phyloP scores from a whole-genome alignment of 1,140 invertebrate genomes.

The Hyphantria cunea region DNA sequence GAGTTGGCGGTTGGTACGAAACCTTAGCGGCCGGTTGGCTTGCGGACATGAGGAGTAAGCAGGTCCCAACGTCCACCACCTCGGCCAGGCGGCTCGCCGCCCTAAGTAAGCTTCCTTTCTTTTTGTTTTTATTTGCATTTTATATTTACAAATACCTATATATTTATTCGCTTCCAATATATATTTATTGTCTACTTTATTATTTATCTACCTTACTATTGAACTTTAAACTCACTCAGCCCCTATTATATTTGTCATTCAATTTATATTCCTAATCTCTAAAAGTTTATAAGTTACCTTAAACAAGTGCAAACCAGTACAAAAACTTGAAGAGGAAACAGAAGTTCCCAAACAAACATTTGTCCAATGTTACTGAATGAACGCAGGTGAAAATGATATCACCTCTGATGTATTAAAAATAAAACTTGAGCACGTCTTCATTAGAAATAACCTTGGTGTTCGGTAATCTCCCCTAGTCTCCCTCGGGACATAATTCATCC shows the following conservation, averaged over 20 bases:
- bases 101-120: slow-evolving; percentile 80
- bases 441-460: slow-evolving; percentile 65
- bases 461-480: slow-evolving; percentile 60
- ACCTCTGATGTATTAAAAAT: slow-evolving; percentile 64
- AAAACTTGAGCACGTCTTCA: slow-evolving; percentile 71
- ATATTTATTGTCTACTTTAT: slow-evolving; percentile 30
- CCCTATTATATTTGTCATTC: too few relatives aligned
- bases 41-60: slow-evolving; percentile 80
- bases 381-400: slow-evolving; percentile 65
- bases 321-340: too few relatives aligned
- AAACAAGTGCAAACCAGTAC: too few relatives aligned
- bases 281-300: too few relatives aligned
- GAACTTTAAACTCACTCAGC: too few relatives aligned
- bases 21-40: slow-evolving; percentile 74
- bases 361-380: slow-evolving; percentile 20
- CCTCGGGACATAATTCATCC: slow-evolving; percentile 76
- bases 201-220: slow-evolving; percentile 5
- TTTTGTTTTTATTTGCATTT: slow-evolving; percentile 75
- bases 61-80: slow-evolving; percentile 77
- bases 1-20: slow-evolving; percentile 76
- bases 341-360: too few relatives aligned
- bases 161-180: slow-evolving; percentile 33
- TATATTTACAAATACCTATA: slow-evolving; percentile 35
- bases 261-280: too few relatives aligned
- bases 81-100: slow-evolving; percentile 79